Evolutionary conservation across 2,113 vertebrate species (phyloP).

Genomic region (Athene noctua): DNA sequence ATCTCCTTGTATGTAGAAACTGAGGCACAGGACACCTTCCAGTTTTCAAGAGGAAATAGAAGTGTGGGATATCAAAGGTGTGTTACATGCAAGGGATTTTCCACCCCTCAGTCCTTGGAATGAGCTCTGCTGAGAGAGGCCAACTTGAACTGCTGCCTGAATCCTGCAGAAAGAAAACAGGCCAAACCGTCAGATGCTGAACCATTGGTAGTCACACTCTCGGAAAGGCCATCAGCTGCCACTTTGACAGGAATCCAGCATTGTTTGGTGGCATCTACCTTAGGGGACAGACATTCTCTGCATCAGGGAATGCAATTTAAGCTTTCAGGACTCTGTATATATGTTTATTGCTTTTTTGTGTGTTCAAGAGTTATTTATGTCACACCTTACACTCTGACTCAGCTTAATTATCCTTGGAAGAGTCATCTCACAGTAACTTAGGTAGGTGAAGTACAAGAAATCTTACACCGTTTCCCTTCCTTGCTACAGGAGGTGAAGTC

Average conservation of each 20-base stretch:
- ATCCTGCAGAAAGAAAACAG: neutral
- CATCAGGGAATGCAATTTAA: neutral
- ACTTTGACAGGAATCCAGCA: neutral
- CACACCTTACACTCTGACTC: neutral
- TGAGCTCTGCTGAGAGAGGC: neutral
- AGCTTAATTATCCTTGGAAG: neutral
- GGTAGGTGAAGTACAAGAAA: neutral
- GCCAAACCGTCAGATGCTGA: neutral
- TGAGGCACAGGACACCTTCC: neutral
- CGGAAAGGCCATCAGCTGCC: neutral
- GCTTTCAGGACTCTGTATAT: neutral
- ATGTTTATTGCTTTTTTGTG: neutral
- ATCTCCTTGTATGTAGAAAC: neutral
- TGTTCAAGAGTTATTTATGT: neutral
- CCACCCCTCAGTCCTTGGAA: neutral
- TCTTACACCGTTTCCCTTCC: neutral
- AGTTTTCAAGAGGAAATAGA: neutral
- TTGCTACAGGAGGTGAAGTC: neutral
- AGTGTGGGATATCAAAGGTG: neutral
- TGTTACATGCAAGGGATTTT: neutral
- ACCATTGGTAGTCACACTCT: neutral
- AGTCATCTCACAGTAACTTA: neutral
- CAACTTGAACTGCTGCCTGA: neutral
- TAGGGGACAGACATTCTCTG: neutral
- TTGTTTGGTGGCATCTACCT: neutral